These are phyloP conservation scores for Melipona quadrifasciata DNA, from an alignment of 1,140 invertebrate species.

Conservation along the genomic window DNA sequence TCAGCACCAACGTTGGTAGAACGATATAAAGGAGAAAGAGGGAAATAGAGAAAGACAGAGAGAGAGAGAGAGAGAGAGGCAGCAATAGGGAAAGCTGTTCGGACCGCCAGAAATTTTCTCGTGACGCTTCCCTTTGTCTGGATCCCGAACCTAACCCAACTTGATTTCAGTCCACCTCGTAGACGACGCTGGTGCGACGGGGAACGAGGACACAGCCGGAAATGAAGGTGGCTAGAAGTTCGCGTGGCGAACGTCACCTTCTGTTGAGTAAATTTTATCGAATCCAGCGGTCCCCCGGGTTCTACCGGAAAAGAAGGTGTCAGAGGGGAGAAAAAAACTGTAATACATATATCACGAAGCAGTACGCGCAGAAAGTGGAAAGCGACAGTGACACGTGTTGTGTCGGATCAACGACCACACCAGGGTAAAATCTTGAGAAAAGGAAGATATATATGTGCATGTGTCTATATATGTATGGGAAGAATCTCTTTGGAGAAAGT, in stretches of 20 bases:
- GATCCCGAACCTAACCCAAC: constrained; percentile 42
- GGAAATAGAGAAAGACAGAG: neutral
- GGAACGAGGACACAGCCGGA: constrained; percentile 1
- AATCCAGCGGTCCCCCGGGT: constrained; percentile 18
- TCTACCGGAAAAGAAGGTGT: neutral
- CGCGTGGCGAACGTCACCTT: constrained; percentile 28
- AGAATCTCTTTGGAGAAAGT: neutral
- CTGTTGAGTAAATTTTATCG: constrained; percentile 43
- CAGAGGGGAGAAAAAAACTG: constrained; percentile 2
- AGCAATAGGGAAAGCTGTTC: constrained; percentile 30
- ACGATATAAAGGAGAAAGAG: constrained; percentile 25
- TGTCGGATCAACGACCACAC: constrained; percentile 9
- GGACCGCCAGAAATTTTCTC: constrained; percentile 47
- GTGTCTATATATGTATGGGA: neutral
- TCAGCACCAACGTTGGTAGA: neutral
- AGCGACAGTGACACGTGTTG: constrained; percentile 4
- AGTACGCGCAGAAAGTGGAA: constrained; percentile 6
- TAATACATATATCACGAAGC: constrained; percentile 6
- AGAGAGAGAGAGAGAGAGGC: neutral
- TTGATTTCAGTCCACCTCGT: constrained; percentile 45
- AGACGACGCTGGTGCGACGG: neutral
- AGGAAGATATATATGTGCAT: too few species aligned
- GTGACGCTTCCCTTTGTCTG: constrained; percentile 51
- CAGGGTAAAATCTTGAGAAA: neutral
- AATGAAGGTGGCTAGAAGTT: constrained; percentile 31